Percentiles rank a stretch among this genome's conserved stretches.
Evolutionary conservation across 2,797 vertebrate genomes (phyloP).

Genomic region (Coreius guichenoti): DNA sequence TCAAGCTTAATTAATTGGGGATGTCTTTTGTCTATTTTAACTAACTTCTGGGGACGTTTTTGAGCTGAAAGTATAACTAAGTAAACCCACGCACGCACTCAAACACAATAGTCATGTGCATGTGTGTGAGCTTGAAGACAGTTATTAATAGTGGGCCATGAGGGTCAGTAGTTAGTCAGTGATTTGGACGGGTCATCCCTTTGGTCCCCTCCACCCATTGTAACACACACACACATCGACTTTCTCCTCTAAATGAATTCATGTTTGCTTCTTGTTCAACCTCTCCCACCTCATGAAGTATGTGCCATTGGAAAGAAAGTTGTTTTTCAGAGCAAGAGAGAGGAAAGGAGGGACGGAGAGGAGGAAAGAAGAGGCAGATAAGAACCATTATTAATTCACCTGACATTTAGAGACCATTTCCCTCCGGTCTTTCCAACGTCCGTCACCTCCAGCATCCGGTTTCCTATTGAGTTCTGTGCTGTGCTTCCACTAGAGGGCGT

Average conservation of each 20-base stretch:
- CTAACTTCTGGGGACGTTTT: not conserved
- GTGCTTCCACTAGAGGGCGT: slow-evolving; percentile 57
- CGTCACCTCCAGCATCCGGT: slow-evolving; percentile 43
- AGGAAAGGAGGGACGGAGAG: slow-evolving; percentile 36
- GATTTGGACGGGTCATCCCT: slow-evolving; percentile 31
- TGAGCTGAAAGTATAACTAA: slow-evolving; percentile 6
- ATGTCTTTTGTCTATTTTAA: not conserved
- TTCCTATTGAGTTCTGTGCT: slow-evolving; percentile 22
- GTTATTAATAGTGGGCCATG: slow-evolving; percentile 32
- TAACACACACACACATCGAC: slow-evolving; percentile 8
- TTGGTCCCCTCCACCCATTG: slow-evolving; percentile 28
- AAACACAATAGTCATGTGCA: slow-evolving; percentile 46
- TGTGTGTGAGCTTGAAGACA: slow-evolving; percentile 11
- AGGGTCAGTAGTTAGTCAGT: slow-evolving; percentile 48
- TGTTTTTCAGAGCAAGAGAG: slow-evolving; percentile 59
- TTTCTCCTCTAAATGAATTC: slow-evolving; percentile 45
- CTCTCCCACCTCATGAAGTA: slow-evolving; percentile 55
- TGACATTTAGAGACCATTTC: slow-evolving; percentile 45
- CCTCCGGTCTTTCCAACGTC: slow-evolving; percentile 33
- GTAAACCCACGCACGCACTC: slow-evolving; percentile 43
- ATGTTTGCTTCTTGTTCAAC: slow-evolving; percentile 55
- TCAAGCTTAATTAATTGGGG: not conserved
- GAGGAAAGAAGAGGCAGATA: slow-evolving; percentile 50
- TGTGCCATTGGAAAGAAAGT: slow-evolving; percentile 52
- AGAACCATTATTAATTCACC: slow-evolving; percentile 58